Evolutionary conservation across 2,797 vertebrate genomes (phyloP).

Genomic region (Ammospiza maritima): DNA sequence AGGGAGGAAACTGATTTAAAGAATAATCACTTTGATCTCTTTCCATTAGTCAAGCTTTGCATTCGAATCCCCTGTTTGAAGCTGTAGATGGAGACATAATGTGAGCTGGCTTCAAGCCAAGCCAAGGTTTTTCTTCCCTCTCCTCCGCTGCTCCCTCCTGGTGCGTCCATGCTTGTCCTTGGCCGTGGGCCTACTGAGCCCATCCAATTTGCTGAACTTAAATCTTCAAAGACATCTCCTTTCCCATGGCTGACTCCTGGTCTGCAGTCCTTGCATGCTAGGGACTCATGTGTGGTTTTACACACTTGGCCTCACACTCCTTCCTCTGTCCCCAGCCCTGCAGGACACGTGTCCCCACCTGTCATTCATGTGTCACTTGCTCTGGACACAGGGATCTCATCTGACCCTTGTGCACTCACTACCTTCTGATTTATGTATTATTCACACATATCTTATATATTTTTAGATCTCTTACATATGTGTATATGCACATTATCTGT

Average conservation of each 20-base stretch:
- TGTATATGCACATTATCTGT: not conserved
- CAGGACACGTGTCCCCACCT: not conserved
- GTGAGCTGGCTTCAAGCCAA: conserved; percentile 25
- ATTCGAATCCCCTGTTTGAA: conserved; percentile 49
- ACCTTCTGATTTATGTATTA: not conserved
- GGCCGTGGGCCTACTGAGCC: not conserved
- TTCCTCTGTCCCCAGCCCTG: not conserved
- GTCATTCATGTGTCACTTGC: not conserved
- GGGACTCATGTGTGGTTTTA: accelerated
- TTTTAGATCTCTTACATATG: not conserved
- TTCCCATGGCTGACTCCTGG: not conserved
- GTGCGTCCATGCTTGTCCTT: not conserved
- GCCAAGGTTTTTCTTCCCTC: conserved; percentile 9
- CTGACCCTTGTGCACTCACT: not conserved
- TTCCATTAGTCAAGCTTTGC: conserved; percentile 60
- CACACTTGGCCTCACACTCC: accelerated
- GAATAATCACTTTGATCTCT: conserved; percentile 50
- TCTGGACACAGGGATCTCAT: not conserved
- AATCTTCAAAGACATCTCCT: not conserved
- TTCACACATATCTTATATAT: not conserved
- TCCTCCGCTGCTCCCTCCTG: not conserved
- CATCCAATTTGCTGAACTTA: not conserved
- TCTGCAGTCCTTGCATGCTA: not conserved
- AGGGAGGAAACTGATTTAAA: conserved; percentile 38
- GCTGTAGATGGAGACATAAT: conserved; percentile 4